Conservation (phyloP, 2,797 vertebrate species). For the Gymnodraco acuticeps region DNA sequence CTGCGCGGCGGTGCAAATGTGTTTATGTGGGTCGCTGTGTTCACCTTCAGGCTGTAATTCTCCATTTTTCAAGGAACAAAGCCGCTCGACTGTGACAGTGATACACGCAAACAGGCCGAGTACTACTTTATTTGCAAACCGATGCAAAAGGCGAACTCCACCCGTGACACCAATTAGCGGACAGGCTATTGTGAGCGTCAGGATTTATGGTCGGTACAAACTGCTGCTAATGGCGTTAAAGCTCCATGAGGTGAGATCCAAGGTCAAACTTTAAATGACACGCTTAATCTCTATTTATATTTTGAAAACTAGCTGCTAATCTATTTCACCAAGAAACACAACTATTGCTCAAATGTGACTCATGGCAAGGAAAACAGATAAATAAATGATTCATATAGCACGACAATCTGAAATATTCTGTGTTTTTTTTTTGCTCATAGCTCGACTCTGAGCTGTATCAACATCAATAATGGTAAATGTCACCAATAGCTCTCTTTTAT, state of each 20-base stretch:
- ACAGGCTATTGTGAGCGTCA: conserved; percentile 1
- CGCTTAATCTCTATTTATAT: conserved; percentile 25
- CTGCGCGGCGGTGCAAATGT: conserved; percentile 32
- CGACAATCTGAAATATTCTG: neutral
- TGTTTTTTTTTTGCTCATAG: neutral
- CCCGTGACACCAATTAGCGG: conserved; percentile 43
- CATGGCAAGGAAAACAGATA: neutral
- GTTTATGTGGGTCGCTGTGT: conserved; percentile 64
- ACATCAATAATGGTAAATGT: neutral
- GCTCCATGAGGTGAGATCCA: conserved; percentile 29
- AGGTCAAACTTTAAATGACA: conserved; percentile 53
- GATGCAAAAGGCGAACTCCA: conserved; percentile 31
- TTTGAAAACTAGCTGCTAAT: conserved; percentile 17
- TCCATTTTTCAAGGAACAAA: conserved; percentile 61
- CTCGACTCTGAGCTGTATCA: neutral
- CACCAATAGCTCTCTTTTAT: too few species aligned
- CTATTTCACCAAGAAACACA: neutral
- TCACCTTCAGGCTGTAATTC: conserved; percentile 72
- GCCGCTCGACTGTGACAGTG: conserved; percentile 32
- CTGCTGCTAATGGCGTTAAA: conserved; percentile 10
- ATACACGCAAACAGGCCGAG: conserved; percentile 25
- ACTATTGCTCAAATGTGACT: conserved; percentile 9
- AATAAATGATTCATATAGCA: too few species aligned
- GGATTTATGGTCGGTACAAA: conserved; percentile 27
- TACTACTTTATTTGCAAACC: conserved; percentile 19